Conservation (phyloP, 2,888 invertebrate genomes). For the Netelia melanura region DNA sequence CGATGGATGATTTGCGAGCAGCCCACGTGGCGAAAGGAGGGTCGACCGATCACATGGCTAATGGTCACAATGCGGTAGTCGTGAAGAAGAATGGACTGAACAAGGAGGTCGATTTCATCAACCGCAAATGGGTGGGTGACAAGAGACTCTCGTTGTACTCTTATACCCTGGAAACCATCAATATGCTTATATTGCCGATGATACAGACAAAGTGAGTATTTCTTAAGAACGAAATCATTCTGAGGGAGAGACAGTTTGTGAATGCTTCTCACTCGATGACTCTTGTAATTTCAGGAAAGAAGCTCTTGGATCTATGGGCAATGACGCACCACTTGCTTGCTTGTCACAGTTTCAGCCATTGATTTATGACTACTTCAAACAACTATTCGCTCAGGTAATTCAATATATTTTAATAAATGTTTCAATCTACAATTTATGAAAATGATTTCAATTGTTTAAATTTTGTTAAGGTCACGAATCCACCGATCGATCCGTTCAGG, state of each 20-base stretch:
- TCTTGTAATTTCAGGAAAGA: conserved; percentile 91
- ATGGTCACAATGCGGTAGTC: conserved; percentile 83
- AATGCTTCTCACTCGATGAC: not conserved
- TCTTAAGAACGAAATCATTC: not conserved
- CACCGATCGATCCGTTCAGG: conserved; percentile 99
- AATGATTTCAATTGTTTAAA: not conserved
- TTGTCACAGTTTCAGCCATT: conserved; percentile 97
- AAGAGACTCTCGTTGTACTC: conserved; percentile 95
- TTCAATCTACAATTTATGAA: not conserved
- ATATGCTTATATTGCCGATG: conserved; percentile 98
- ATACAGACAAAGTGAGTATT: conserved; percentile 93
- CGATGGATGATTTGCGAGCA: conserved; percentile 91
- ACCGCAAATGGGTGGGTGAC: conserved; percentile 88
- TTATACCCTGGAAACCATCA: conserved; percentile 97
- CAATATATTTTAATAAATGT: not conserved
- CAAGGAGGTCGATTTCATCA: conserved; percentile 82
- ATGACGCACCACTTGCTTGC: conserved; percentile 98
- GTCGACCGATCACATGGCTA: conserved; percentile 81
- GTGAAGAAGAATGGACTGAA: conserved; percentile 73
- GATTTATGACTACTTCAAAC: conserved; percentile 99
- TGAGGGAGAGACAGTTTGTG: not conserved
- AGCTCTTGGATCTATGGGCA: conserved; percentile 99
- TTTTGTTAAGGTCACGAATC: conserved; percentile 93
- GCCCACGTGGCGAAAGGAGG: conserved; percentile 86
- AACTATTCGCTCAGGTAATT: conserved; percentile 96